Evolutionary conservation across 2,113 vertebrate species (phyloP).

Genomic region (Bos javanicus): DNA sequence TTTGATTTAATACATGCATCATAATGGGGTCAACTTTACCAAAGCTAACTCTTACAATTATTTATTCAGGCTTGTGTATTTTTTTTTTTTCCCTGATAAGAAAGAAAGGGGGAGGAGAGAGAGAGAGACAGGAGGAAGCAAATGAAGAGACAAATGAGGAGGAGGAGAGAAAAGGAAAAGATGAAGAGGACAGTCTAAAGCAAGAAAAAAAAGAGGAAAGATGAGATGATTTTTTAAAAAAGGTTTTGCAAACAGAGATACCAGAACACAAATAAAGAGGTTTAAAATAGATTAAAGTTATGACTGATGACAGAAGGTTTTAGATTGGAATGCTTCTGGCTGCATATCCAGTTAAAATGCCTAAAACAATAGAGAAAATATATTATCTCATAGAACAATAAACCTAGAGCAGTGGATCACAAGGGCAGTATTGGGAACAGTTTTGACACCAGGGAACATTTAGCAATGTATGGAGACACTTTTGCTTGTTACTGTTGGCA

Average conservation of each 20-base stretch:
- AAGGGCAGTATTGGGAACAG: background rate
- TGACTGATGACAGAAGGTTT: background rate
- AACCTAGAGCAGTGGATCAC: background rate
- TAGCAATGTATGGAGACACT: background rate
- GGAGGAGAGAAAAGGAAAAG: background rate
- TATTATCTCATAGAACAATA: background rate
- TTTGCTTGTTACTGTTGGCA: background rate
- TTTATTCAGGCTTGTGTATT: background rate
- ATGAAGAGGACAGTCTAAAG: background rate
- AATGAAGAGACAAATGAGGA: background rate
- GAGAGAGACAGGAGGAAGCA: background rate
- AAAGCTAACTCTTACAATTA: background rate
- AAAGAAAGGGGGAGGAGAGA: background rate
- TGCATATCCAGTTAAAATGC: background rate
- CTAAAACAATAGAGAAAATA: background rate
- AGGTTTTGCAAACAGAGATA: background rate
- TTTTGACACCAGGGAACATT: background rate
- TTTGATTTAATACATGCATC: conserved; percentile 21
- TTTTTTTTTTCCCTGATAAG: background rate
- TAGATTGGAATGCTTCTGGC: background rate
- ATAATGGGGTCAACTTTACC: background rate
- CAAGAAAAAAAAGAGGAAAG: background rate
- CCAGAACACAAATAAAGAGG: background rate
- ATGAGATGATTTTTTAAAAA: background rate
- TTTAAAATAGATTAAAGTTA: background rate